Percentiles rank a stretch among this genome's conserved stretches.
Conservation (phyloP, 2,888 invertebrate genomes). For the Aspidiotus rigidus region DNA sequence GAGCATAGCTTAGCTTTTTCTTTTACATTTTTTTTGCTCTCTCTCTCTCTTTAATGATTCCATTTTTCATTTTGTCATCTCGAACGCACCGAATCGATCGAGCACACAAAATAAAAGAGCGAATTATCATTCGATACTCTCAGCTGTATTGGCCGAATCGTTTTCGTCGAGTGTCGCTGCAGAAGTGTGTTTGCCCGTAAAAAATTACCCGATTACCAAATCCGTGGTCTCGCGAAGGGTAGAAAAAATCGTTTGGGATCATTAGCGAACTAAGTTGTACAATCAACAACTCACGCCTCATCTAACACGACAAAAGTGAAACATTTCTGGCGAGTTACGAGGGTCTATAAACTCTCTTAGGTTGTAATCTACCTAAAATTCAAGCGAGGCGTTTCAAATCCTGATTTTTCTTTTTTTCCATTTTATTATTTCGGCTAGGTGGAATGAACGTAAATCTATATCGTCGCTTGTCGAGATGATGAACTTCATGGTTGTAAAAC, state of each 20-base stretch:
- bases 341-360: too few relatives aligned
- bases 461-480: too few relatives aligned
- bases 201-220: conserved; percentile 19
- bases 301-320: conserved; percentile 16
- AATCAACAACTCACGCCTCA: conserved; percentile 29
- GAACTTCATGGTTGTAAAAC: too few relatives aligned
- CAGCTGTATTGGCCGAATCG: background rate
- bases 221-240: conserved; percentile 5
- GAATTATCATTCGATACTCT: too few relatives aligned
- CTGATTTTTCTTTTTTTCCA: too few relatives aligned
- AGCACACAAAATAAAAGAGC: too few relatives aligned
- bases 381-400: too few relatives aligned
- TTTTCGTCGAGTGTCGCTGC: conserved; percentile 1
- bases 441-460: too few relatives aligned
- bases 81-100: background rate
- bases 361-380: too few relatives aligned
- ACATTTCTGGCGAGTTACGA: too few relatives aligned
- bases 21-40: conserved; percentile 13
- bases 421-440: too few relatives aligned
- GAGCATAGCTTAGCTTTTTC: conserved; percentile 6
- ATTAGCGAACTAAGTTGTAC: conserved; percentile 24
- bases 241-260: conserved; percentile 27
- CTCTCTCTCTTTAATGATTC: background rate
- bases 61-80: conserved; percentile 7
- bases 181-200: conserved; percentile 14